These are phyloP conservation scores for Poeciliopsis paucimaculata DNA, from an alignment of 2,797 vertebrate genomes.

Conservation along the genomic window DNA sequence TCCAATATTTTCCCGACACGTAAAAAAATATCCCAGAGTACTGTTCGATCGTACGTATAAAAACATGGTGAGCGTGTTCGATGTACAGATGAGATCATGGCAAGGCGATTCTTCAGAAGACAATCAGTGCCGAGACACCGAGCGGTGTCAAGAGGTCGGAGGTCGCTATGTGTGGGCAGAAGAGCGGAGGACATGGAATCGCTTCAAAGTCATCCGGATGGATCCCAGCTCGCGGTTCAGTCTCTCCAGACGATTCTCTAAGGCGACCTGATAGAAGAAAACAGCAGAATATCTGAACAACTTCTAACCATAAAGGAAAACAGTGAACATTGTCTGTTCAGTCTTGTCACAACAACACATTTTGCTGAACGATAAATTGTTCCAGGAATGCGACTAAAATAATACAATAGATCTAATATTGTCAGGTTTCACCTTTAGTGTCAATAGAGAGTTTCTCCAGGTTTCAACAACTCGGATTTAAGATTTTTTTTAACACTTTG, in stretches of 20 bases:
- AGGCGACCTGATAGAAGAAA: constrained; percentile 81
- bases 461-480: too few species aligned
- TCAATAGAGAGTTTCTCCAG: neutral
- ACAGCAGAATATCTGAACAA: neutral
- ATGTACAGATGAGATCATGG: constrained; percentile 59
- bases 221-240: constrained; percentile 92
- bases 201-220: constrained; percentile 95
- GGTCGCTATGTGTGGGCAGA: constrained; percentile 88
- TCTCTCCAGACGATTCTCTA: constrained; percentile 93
- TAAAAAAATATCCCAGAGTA: constrained; percentile 78
- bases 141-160: constrained; percentile 52
- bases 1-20: constrained; percentile 55
- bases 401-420: neutral
- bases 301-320: neutral
- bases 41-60: constrained; percentile 44
- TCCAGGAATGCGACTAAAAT: too few species aligned
- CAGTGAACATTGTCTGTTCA: neutral
- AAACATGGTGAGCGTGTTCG: constrained; percentile 35
- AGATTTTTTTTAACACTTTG: neutral
- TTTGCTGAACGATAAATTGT: too few species aligned
- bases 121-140: constrained; percentile 48
- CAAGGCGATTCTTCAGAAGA: constrained; percentile 43
- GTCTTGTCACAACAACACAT: too few species aligned
- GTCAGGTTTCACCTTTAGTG: neutral
- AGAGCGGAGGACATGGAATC: constrained; percentile 90